Base-by-base conservation (phyloP, 1,140 invertebrate genomes). In the Zaprionus gabonicus region DNA sequence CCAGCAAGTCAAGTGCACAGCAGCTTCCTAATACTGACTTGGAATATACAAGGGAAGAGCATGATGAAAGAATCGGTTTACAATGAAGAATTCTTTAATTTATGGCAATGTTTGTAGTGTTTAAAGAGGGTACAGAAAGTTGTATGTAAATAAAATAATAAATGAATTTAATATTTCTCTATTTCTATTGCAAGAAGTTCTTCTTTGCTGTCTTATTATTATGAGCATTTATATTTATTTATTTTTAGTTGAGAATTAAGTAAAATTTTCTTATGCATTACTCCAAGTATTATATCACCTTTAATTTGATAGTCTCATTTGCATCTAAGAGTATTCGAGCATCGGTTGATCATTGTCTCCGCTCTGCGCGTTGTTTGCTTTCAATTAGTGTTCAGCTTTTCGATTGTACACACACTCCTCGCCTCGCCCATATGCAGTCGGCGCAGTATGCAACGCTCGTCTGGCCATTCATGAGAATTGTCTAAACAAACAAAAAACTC, bases 321-420 rank as follows among this genome's bases (percentile, higher is more conserved):
- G 12, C 23, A n/a, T 15, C 10, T 23, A 23, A 68, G 66, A 38
- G 59, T 56, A 62, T 55, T 55, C 28, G 1, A 62, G 9, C 3
- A 25, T 58, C 65, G 41, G 23, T 9, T 27, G 9, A 15, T 57
- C 1, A 44, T 28, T 41, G 12, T 23, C 34, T 27, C 1, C 9
- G 53, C 53, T 38, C 17, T 34, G 34, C 25, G 69, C 72, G 63
- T 88, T 88, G 84, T 87, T 87, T 87, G 84, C 84, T 68, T 87
- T 87, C 85, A 88, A 88, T 88, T 88, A 88, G 85, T 78, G 78
- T 83, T 75, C 75, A 81, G 74, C 64, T 84, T 88, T 84, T 76
- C 66, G 55, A 62, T 41, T 65, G 36, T 57, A 23, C 51, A 38
- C 51, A 38, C n/a, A 51, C 17, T 51, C 23, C 23, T 23, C 23